These are phyloP conservation scores for Tachyglossus aculeatus DNA, from an alignment of 2,797 vertebrate genomes.

Conservation along the genomic window DNA sequence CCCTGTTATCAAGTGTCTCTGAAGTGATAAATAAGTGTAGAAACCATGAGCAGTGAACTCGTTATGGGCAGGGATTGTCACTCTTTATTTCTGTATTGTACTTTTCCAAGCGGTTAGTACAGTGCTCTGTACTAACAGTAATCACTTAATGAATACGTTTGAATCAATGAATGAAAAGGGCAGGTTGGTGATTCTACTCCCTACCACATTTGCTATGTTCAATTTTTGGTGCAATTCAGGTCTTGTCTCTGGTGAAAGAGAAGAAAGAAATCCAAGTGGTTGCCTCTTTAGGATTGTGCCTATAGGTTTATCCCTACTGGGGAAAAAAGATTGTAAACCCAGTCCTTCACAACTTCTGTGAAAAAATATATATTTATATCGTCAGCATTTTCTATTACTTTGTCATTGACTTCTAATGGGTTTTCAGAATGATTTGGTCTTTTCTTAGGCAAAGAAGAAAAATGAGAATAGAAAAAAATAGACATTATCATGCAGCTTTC, in stretches of 20 bases:
- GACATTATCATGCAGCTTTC: conserved; percentile 75
- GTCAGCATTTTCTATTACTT: conserved; percentile 75
- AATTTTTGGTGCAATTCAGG: neutral
- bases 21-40: neutral
- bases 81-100: too few relatives aligned
- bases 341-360: too few relatives aligned
- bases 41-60: neutral
- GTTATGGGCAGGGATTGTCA: too few relatives aligned
- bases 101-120: neutral
- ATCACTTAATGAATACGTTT: neutral
- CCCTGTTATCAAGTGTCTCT: neutral
- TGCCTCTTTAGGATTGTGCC: too few relatives aligned
- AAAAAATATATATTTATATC: too few relatives aligned
- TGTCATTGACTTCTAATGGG: conserved; percentile 74
- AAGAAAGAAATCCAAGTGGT: too few relatives aligned
- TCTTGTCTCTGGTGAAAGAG: too few relatives aligned
- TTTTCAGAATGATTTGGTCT: conserved; percentile 70
- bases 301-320: too few relatives aligned
- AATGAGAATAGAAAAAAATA: conserved; percentile 67
- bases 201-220: too few relatives aligned
- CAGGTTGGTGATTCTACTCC: too few relatives aligned
- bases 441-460: conserved; percentile 69
- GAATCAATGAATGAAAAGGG: neutral
- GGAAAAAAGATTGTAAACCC: too few relatives aligned
- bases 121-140: neutral